Evolutionary conservation across 2,797 vertebrate genomes (phyloP).

Genomic region (Darevskia mixta): DNA sequence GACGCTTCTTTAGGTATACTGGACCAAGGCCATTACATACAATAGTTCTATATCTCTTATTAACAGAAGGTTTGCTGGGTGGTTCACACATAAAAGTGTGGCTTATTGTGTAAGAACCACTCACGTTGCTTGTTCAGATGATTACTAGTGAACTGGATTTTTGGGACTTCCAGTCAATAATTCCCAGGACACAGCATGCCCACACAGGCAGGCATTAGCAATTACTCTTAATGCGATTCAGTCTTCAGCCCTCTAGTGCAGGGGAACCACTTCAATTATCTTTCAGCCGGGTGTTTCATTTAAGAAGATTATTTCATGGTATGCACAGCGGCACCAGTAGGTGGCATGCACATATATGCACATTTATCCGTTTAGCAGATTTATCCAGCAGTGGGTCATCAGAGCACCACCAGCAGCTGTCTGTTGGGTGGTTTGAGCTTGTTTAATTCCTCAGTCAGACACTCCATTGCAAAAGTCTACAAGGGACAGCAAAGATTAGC

Average conservation of each 20-base stretch:
- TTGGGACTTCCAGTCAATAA: not conserved
- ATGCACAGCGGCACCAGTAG: not conserved
- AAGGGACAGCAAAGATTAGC: slow-evolving; percentile 21
- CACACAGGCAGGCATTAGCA: not conserved
- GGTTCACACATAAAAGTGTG: not conserved
- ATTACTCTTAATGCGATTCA: slow-evolving; percentile 6
- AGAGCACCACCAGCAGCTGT: not conserved
- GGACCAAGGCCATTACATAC: not conserved
- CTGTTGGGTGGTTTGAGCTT: not conserved
- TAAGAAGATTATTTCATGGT: slow-evolving; percentile 33
- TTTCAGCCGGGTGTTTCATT: slow-evolving; percentile 13
- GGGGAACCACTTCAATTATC: slow-evolving; percentile 30
- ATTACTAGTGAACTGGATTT: not conserved
- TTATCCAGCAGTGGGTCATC: slow-evolving; percentile 12
- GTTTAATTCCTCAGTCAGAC: slow-evolving; percentile 23
- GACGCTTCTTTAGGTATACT: too few species aligned
- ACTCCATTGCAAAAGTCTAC: slow-evolving; percentile 1
- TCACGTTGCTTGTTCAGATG: not conserved
- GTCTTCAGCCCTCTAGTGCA: not conserved
- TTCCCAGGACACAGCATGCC: not conserved
- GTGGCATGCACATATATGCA: not conserved
- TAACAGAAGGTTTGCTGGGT: too few species aligned
- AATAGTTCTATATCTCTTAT: too few species aligned
- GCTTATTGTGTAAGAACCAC: not conserved
- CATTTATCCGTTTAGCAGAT: slow-evolving; percentile 29